Base-by-base conservation (phyloP, 2,113 vertebrate species). In the Brachyhypopomus occidentalis region DNA sequence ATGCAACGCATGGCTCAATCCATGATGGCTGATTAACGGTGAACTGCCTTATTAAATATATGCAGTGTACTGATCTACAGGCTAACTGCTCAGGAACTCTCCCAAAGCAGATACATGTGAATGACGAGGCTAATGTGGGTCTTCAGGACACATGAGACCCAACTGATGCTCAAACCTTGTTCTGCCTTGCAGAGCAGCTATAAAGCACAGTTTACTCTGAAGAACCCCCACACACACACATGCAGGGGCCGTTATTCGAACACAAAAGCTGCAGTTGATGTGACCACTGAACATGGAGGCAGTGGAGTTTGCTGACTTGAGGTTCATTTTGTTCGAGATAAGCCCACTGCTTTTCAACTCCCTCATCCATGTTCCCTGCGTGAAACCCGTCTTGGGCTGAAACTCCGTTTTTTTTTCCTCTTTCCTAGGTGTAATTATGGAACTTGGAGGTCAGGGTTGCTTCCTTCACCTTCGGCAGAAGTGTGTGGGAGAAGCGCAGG, bases 401-500 rank as follows among this genome's bases (percentile, higher is more conserved):
- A 80, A 74, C 41, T 73, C 36, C 34, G 12, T 73, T 72, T 52
- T 63, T 72, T 36, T 17, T n/a, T n/a, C n/a, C n/a, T 25, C 34
- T 45, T 58, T 58, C 14, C 67, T 81, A 89, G 82, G 85, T 87
- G 87, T 88, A 91, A 92, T 92, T 91, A 92, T 83, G 86, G 59
- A 58, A 63, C 84, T 87, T 85, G 66, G 87, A 89, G 89, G 87
- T 89, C 86, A 90, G 86, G 91, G 89, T 81, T 88, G 83, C 69
- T 41, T 76, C 72, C 79, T 85, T 86, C 87, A 89, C 90, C 90
- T 71, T 85, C 70, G 83, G 89, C 86, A 90, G 88, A 89, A 88
- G 89, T 86, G 88, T 86, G 91, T 91, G 89, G 91, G 91, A 91
- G 91, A 90, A 88, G 86, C 87, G 74, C 79, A 79, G n/a, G 72